phyloP scores from a whole-genome alignment of 2,797 vertebrate species.

The Rhabdophis nuchalis region DNA sequence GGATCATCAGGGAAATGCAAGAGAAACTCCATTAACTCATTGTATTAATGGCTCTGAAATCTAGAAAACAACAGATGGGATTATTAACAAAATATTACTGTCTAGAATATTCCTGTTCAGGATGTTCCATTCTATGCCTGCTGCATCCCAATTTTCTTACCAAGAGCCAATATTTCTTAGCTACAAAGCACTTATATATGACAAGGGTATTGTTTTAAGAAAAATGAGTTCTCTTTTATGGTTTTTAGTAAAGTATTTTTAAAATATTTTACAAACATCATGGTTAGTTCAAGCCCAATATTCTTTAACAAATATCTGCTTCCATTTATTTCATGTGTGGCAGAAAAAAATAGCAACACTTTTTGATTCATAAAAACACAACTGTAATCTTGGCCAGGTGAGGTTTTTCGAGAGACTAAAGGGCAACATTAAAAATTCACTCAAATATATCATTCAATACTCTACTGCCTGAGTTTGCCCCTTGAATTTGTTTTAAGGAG shows the following conservation, averaged over 20 bases:
- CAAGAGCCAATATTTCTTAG: background rate
- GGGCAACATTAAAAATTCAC: background rate
- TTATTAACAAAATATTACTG: background rate
- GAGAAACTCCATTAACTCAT: background rate
- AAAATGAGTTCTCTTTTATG: background rate
- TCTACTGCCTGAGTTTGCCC: background rate
- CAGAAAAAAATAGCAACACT: background rate
- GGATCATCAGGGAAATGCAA: background rate
- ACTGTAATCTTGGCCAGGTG: background rate
- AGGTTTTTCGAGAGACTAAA: background rate
- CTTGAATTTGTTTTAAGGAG: background rate
- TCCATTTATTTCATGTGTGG: background rate
- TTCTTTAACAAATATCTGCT: background rate
- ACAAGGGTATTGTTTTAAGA: background rate
- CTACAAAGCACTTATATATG: background rate
- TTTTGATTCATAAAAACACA: background rate
- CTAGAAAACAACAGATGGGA: background rate
- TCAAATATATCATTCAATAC: background rate
- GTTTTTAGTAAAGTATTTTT: background rate
- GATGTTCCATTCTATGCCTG: background rate
- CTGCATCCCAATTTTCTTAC: background rate
- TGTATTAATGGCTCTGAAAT: background rate
- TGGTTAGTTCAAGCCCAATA: background rate
- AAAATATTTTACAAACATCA: background rate
- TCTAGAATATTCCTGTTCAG: background rate